These are phyloP conservation scores for Apistogramma diplotaenia DNA, from an alignment of 2,113 vertebrate genomes.

Conservation along the genomic window DNA sequence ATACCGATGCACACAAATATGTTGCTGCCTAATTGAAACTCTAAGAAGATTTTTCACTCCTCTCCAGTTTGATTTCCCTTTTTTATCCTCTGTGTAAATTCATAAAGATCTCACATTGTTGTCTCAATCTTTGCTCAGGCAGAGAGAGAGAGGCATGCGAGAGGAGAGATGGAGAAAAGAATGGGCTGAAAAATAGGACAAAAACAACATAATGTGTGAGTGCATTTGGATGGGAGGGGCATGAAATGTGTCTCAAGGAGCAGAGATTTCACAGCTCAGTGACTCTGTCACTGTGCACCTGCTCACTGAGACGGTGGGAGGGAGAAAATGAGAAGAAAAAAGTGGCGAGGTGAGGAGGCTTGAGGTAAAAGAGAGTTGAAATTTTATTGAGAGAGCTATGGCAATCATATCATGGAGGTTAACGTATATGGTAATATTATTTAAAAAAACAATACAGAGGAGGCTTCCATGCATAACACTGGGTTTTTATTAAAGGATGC, in stretches of 20 bases:
- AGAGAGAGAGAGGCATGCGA: neutral
- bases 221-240: constrained; percentile 32
- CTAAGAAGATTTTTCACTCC: constrained; percentile 18
- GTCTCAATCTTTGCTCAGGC: neutral
- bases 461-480: neutral
- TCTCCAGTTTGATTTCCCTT: neutral
- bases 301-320: constrained; percentile 46
- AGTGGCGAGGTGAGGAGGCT: constrained; percentile 27
- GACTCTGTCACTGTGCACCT: constrained; percentile 70
- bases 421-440: neutral
- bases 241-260: constrained; percentile 61
- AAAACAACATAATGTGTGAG: constrained; percentile 20
- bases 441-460: neutral
- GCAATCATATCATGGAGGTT: neutral
- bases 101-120: constrained; percentile 11
- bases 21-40: constrained; percentile 22
- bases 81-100: neutral
- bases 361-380: neutral
- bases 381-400: constrained; percentile 26
- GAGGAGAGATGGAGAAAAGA: neutral
- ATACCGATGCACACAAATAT: neutral
- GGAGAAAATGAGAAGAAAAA: constrained; percentile 29
- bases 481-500: neutral
- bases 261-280: constrained; percentile 69
- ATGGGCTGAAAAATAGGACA: constrained; percentile 28